phyloP scores from a whole-genome alignment of 2,888 invertebrate genomes.

The Luperina testacea region DNA sequence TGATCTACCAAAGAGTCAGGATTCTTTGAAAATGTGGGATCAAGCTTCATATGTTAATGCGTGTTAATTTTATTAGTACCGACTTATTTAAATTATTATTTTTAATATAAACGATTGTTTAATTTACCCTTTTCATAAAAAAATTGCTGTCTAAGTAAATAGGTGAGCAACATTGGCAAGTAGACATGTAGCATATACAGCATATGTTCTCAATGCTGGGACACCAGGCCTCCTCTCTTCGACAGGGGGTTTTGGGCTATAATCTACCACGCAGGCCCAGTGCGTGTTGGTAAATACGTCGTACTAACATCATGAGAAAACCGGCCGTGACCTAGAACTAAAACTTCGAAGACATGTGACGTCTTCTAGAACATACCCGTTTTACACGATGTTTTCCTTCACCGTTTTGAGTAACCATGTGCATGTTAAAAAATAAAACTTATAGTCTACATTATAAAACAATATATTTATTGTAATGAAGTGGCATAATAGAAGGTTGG shows the following conservation, averaged over 20 bases:
- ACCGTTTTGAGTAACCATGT: not conserved
- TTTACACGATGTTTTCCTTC: too few relatives aligned
- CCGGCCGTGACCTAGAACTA: too few relatives aligned
- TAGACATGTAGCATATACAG: not conserved
- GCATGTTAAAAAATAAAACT: constrained; percentile 8
- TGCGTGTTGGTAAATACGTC: too few relatives aligned
- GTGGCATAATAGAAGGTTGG: constrained; percentile 79
- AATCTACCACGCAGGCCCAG: too few relatives aligned
- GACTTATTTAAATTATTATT: constrained; percentile 29
- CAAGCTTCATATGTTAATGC: not conserved
- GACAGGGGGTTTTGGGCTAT: too few relatives aligned
- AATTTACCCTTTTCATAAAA: constrained; percentile 12
- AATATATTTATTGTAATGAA: constrained; percentile 83
- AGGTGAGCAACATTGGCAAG: not conserved
- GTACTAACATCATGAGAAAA: too few relatives aligned
- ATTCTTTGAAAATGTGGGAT: not conserved
- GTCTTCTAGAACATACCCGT: too few relatives aligned
- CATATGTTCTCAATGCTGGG: too few relatives aligned
- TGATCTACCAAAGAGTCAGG: not conserved
- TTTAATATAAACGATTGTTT: constrained; percentile 15
- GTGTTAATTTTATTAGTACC: constrained; percentile 13
- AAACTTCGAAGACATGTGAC: too few relatives aligned
- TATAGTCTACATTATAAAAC: constrained; percentile 77
- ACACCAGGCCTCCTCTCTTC: too few relatives aligned
- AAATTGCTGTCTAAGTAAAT: not conserved